Evolutionary conservation across 2,113 vertebrate species (phyloP).

Genomic region (Anoplopoma fimbria): DNA sequence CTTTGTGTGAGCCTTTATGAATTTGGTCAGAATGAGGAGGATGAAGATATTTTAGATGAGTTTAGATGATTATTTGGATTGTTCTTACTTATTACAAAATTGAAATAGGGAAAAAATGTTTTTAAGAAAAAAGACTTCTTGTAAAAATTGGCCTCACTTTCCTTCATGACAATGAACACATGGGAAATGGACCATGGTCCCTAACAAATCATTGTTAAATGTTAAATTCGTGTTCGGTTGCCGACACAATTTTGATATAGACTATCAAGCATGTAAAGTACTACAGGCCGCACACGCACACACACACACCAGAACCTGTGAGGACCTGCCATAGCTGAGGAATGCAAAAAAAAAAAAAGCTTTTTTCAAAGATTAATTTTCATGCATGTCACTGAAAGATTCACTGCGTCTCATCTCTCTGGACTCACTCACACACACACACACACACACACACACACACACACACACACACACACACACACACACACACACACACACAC

Average conservation of each 20-base stretch:
- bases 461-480: neutral
- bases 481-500: no score
- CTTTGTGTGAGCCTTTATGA: neutral
- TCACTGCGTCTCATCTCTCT: no score
- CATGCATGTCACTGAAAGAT: slow-evolving; percentile 22
- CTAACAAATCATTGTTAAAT: neutral
- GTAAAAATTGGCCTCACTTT: no score
- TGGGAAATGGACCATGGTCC: neutral
- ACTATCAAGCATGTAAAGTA: neutral
- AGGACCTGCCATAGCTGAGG: no score
- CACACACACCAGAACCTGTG: no score
- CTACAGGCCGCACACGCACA: neutral
- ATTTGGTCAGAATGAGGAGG: neutral
- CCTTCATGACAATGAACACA: neutral
- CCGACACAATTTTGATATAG: neutral
- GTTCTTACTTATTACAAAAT: neutral
- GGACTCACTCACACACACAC: neutral
- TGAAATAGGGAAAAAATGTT: no score
- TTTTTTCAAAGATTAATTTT: no score
- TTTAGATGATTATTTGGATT: neutral
- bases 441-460: neutral
- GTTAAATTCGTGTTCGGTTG: neutral
- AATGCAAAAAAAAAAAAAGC: slow-evolving; percentile 51
- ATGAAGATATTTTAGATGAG: neutral
- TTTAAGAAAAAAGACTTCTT: no score